Evolutionary conservation across 2,113 vertebrate genomes (phyloP), one percentile per base, ranked within the genome.

Genomic region (Dipodomys merriami): DNA sequence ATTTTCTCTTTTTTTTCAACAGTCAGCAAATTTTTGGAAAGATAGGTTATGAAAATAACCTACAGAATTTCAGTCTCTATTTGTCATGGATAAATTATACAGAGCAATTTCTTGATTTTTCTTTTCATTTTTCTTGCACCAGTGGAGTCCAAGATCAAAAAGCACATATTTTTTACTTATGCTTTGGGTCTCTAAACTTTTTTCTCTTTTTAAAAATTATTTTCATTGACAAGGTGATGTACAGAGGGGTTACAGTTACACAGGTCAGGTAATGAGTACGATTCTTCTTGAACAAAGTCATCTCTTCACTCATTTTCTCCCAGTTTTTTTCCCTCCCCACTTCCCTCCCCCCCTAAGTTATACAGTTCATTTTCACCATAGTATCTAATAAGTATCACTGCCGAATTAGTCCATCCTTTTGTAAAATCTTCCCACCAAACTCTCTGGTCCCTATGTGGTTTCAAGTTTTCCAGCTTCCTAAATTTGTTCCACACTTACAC

Each of bases 1-100:
- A 79, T 88, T 93, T 87, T 77, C 22, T 33, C 44, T 16, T 82
- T 20, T 94, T 69, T 94, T 69, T 80, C 23, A 93, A 29, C 23
- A 92, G 27, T 74, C 67, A 96, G 73, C 74, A 96, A 90, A 90
- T 89, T 82, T 49, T 94, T 62, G 65, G 77, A 46, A 94, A 92
- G 44, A 82, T 30, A 76, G 35, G n/a, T 94, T 88, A 92, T 83
- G 44, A 91, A 95, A 91, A 95, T 92, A 95, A 88, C 18, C 78
- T 91, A 91, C 4, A 84, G 35, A 79, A 88, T 83, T 93, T 96
- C 67, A 90, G 49, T 88, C 92, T 81, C 71, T 68, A 49, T 91
- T 94, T 95, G 44, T 89, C 69, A 92, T 82, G 30, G 44, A 60
- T 87, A 93, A 90, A 95, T 44, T 93, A 87, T 49, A 89, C 5